Percentiles rank a stretch among this genome's conserved stretches.
These are phyloP conservation scores for Caracal caracal DNA, from an alignment of 2,113 vertebrate genomes.

Conservation along the genomic window DNA sequence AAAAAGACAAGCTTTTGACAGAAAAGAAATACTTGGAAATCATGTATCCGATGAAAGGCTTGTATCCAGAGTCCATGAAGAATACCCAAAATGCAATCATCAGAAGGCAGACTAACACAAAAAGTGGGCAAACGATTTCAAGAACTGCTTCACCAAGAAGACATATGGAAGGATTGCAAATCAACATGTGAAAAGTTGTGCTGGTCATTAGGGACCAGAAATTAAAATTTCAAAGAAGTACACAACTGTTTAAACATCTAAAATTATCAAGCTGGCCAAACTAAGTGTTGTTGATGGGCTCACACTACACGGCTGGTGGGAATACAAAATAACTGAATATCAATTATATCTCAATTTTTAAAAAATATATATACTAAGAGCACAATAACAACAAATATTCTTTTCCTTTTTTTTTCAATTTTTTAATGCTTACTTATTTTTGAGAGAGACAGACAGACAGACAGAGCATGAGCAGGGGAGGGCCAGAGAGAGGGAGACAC, in stretches of 20 bases:
- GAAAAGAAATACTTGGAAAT: neutral
- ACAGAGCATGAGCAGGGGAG: too few species aligned
- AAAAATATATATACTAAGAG: neutral
- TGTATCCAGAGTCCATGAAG: neutral
- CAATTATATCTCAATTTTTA: neutral
- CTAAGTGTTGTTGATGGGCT: too few species aligned
- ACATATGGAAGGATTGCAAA: neutral
- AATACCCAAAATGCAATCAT: neutral
- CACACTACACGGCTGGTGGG: accelerated
- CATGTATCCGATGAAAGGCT: neutral
- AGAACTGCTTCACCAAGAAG: neutral
- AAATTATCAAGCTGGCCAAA: neutral
- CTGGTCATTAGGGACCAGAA: neutral
- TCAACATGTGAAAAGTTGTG: neutral
- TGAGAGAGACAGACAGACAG: too few species aligned
- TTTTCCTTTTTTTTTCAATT: too few species aligned
- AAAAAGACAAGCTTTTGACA: neutral
- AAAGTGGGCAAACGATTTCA: neutral
- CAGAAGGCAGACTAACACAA: neutral
- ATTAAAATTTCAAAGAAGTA: neutral
- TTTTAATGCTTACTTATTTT: too few species aligned
- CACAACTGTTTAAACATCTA: neutral
- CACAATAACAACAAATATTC: neutral
- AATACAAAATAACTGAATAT: neutral
- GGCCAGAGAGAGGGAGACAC: too few species aligned